These are phyloP conservation scores for Accipiter virgatus DNA, from an alignment of 2,113 vertebrate species.

Conservation along the genomic window DNA sequence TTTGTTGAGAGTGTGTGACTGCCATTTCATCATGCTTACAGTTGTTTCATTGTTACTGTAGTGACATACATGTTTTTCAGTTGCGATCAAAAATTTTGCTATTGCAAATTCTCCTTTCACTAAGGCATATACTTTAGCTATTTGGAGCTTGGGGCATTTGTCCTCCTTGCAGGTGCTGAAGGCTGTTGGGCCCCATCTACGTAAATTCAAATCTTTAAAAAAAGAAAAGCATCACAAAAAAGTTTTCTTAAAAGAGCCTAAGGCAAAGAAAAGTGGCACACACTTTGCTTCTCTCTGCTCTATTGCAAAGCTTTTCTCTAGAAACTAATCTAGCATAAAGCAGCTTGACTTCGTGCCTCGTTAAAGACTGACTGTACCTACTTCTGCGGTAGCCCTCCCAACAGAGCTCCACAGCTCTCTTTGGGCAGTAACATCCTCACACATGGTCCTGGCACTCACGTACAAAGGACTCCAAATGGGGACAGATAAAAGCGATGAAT, in stretches of 20 bases:
- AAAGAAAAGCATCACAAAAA: not conserved
- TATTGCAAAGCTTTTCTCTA: not conserved
- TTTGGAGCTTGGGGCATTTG: not conserved
- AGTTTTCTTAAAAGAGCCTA: not conserved
- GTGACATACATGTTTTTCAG: not conserved
- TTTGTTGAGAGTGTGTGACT: not conserved
- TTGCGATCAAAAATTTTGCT: not conserved
- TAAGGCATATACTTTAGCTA: not conserved
- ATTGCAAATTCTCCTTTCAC: not conserved
- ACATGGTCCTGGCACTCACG: not conserved
- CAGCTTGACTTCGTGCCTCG: not conserved
- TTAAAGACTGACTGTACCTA: not conserved
- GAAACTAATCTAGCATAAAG: not conserved
- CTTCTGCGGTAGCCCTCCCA: not conserved
- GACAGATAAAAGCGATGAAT: not conserved
- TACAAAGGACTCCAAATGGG: not conserved
- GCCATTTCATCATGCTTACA: not conserved
- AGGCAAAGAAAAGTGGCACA: not conserved
- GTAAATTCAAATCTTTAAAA: not conserved
- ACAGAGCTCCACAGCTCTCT: not conserved
- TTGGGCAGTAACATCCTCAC: not conserved
- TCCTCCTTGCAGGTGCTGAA: rapidly evolving
- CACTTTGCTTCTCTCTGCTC: not conserved
- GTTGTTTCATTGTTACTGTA: not conserved
- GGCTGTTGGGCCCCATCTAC: not conserved